These are phyloP conservation scores for Drosophila rellima DNA, from an alignment of 2,888 invertebrate genomes.

Conservation along the genomic window DNA sequence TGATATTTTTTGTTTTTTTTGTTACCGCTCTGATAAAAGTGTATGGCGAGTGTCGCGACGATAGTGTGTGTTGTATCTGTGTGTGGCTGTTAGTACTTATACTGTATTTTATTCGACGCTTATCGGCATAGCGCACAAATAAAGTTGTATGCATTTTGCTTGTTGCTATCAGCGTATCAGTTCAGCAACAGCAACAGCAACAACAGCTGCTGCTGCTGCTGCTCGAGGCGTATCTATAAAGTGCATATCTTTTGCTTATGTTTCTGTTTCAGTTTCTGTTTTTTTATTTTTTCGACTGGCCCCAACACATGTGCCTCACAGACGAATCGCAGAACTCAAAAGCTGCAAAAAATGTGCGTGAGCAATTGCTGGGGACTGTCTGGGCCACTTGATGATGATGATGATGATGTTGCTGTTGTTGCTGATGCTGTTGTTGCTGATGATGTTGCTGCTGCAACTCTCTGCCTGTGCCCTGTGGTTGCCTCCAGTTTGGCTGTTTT, in stretches of 20 bases:
- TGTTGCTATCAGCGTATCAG: constrained; percentile 54
- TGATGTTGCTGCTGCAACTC: constrained; percentile 16
- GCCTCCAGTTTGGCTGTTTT: constrained; percentile 56
- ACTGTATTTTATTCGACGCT: constrained; percentile 47
- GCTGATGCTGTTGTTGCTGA: constrained; percentile 13
- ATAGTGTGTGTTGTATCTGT: constrained; percentile 39
- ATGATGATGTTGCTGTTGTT: constrained; percentile 21
- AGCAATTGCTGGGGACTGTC: constrained; percentile 55
- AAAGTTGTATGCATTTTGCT: constrained; percentile 73
- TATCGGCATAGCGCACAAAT: constrained; percentile 67
- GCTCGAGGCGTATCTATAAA: constrained; percentile 54
- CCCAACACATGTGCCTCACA: constrained; percentile 44
- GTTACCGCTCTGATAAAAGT: constrained; percentile 33
- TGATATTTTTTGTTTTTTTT: background rate
- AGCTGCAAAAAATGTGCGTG: constrained; percentile 61
- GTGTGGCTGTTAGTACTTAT: constrained; percentile 31
- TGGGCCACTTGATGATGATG: constrained; percentile 53
- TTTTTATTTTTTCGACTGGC: constrained; percentile 10
- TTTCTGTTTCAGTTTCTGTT: constrained; percentile 17
- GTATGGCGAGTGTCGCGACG: constrained; percentile 37
- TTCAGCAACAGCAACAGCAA: constrained; percentile 31
- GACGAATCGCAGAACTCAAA: constrained; percentile 33
- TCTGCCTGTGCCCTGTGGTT: constrained; percentile 36
- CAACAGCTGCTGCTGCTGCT: constrained; percentile 7
- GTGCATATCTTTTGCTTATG: constrained; percentile 59